Evolutionary conservation across 2,113 vertebrate genomes (phyloP).

Genomic region (Rhinogobius similis): DNA sequence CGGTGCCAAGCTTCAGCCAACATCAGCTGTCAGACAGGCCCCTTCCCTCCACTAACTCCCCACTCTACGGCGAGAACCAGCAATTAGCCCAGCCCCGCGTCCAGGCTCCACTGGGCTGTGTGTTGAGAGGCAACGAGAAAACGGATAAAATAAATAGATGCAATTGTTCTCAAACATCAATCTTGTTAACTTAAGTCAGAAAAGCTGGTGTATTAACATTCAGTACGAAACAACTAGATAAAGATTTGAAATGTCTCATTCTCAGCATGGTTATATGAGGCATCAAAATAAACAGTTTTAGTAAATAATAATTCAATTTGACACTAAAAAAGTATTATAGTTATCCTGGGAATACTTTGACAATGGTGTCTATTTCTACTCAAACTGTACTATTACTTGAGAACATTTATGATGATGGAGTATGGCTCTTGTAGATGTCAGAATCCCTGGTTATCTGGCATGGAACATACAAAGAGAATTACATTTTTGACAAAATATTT

Average conservation of each 20-base stretch:
- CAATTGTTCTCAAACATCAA: neutral
- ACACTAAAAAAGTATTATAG: neutral
- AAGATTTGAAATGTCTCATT: neutral
- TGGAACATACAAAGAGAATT: no score
- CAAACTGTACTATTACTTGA: no score
- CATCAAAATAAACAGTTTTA: no score
- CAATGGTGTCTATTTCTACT: neutral
- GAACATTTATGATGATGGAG: no score
- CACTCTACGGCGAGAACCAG: conserved; percentile 10
- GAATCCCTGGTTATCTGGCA: no score
- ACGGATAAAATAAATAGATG: neutral
- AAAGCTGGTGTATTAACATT: neutral
- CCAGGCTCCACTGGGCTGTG: conserved; percentile 1
- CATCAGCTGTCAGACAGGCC: conserved; percentile 59
- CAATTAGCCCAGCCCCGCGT: conserved; percentile 28
- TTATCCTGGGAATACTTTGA: neutral
- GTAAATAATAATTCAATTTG: no score
- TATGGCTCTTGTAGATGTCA: no score
- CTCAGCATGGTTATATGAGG: no score
- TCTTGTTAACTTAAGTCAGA: neutral
- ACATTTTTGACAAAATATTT: neutral
- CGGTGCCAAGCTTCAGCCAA: conserved; percentile 42
- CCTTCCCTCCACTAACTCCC: conserved; percentile 1
- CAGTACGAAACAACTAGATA: neutral
- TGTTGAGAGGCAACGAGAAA: neutral